Percentiles rank a stretch among this genome's conserved stretches.
phyloP scores from a whole-genome alignment of 2,888 invertebrate species.

The Bombylius major region DNA sequence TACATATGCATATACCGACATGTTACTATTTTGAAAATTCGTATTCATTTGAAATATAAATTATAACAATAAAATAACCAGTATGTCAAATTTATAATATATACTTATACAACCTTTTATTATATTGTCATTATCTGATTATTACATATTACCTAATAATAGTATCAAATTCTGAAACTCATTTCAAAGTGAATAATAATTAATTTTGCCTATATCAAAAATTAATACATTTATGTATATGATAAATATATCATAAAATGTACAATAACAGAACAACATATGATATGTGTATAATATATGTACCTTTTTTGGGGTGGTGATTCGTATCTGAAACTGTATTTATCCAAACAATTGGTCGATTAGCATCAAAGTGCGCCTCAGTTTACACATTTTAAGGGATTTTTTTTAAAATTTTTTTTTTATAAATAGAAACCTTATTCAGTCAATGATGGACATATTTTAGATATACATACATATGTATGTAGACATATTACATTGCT shows the following conservation, averaged over 20 bases:
- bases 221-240: background rate
- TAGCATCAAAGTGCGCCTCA: slow-evolving; percentile 2
- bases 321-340: background rate
- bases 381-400: background rate
- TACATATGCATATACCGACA: no score
- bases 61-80: background rate
- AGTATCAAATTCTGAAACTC: background rate
- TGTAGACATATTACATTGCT: no score
- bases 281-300: no score
- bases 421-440: no score
- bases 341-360: background rate
- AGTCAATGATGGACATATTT: no score
- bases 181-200: background rate
- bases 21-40: no score
- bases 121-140: background rate
- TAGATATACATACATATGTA: no score
- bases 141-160: background rate
- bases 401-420: no score
- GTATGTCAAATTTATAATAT: background rate
- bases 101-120: background rate
- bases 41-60: no score
- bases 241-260: no score
- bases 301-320: background rate
- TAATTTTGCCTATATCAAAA: background rate
- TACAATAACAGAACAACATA: no score